Evolutionary conservation across 1,140 invertebrate genomes (phyloP).

Genomic region (Batillaria attramentaria): DNA sequence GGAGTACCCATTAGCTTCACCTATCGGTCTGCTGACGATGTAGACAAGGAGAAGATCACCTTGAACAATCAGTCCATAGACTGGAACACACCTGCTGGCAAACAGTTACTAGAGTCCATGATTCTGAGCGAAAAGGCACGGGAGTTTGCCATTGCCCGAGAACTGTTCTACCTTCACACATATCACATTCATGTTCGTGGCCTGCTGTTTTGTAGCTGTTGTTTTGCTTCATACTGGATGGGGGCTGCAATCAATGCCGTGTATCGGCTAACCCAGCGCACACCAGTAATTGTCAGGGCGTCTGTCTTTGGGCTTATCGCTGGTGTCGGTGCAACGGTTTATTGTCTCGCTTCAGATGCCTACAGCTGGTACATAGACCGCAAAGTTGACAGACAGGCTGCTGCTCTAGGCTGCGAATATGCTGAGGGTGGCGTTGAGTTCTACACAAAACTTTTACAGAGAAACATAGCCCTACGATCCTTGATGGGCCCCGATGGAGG

Average conservation of each 20-base stretch:
- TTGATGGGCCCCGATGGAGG: slow-evolving; percentile 77
- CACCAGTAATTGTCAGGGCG: slow-evolving; percentile 71
- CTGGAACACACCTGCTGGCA: slow-evolving; percentile 77
- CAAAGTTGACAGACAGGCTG: slow-evolving; percentile 77
- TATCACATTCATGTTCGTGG: slow-evolving; percentile 74
- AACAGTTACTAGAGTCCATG: slow-evolving; percentile 78
- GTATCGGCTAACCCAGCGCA: slow-evolving; percentile 75
- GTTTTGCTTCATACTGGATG: slow-evolving; percentile 73
- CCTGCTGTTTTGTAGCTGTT: slow-evolving; percentile 72
- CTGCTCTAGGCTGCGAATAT: slow-evolving; percentile 77
- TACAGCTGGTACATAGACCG: slow-evolving; percentile 77
- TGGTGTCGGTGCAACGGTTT: slow-evolving; percentile 76
- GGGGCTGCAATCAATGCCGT: slow-evolving; percentile 73
- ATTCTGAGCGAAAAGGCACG: slow-evolving; percentile 82
- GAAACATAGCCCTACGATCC: slow-evolving; percentile 81
- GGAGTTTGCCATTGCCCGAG: slow-evolving; percentile 83
- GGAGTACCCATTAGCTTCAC: slow-evolving; percentile 79
- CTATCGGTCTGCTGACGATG: slow-evolving; percentile 71
- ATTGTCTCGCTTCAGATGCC: slow-evolving; percentile 78
- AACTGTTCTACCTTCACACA: slow-evolving; percentile 74
- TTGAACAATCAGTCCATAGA: slow-evolving; percentile 70
- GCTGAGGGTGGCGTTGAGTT: slow-evolving; percentile 82
- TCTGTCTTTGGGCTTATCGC: slow-evolving; percentile 76
- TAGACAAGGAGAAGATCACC: slow-evolving; percentile 71
- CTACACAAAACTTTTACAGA: slow-evolving; percentile 81